Evolutionary conservation across 2,797 vertebrate species (phyloP).

Genomic region (Notolepis coatsorum): DNA sequence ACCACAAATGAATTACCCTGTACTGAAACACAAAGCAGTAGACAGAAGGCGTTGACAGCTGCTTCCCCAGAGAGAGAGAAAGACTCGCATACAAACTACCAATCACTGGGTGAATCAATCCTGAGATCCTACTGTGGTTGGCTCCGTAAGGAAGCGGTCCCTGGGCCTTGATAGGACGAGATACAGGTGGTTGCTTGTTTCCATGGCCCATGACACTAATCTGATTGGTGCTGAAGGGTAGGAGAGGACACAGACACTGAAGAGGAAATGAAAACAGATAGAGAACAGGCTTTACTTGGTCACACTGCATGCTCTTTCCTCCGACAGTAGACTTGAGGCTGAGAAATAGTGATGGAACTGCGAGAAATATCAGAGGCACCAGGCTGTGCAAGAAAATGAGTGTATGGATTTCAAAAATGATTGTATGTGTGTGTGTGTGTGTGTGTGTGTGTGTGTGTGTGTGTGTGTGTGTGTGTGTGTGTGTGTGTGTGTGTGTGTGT

Average conservation of each 20-base stretch:
- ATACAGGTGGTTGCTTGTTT: conserved; percentile 42
- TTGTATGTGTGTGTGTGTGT: neutral
- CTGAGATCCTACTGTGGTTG: conserved; percentile 1
- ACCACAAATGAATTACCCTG: neutral
- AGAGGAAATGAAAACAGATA: conserved; percentile 49
- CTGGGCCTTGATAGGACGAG: conserved; percentile 32
- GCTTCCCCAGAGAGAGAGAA: neutral
- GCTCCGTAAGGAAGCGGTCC: conserved; percentile 8
- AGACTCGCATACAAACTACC: neutral
- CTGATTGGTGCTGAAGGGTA: conserved; percentile 22
- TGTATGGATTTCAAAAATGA: neutral
- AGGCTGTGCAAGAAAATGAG: conserved; percentile 11
- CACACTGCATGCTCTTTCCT: conserved; percentile 6
- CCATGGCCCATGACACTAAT: conserved; percentile 37
- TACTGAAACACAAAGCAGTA: neutral
- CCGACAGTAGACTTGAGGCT: neutral
- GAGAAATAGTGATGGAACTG: neutral
- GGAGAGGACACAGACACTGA: conserved; percentile 11
- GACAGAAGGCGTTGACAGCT: neutral
- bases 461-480: neutral
- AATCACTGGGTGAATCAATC: conserved; percentile 26
- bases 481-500: neutral
- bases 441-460: neutral
- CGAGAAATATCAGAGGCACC: neutral
- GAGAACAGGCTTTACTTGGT: conserved; percentile 19